Evolutionary conservation across 2,888 invertebrate genomes (phyloP).

Genomic region (Lacanobia wlatinum): DNA sequence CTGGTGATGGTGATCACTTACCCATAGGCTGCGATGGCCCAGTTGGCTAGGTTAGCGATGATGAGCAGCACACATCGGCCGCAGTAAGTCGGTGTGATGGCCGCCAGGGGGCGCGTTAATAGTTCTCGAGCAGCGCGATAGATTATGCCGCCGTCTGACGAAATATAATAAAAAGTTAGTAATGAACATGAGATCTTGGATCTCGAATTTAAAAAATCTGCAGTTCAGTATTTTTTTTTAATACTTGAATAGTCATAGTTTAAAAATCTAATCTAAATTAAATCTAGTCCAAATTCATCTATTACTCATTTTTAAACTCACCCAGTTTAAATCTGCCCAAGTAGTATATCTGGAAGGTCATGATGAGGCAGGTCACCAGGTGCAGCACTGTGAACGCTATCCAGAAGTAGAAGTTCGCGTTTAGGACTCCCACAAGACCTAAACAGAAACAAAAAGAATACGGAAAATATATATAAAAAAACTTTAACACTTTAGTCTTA

Average conservation of each 20-base stretch:
- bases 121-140: conserved; percentile 76
- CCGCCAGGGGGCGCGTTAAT: conserved; percentile 76
- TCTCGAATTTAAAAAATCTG: no score
- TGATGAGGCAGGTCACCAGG: conserved; percentile 92
- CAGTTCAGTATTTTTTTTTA: no score
- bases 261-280: no score
- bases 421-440: conserved; percentile 93
- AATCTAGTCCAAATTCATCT: no score
- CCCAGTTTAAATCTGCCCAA: conserved; percentile 93
- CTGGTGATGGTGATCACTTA: no score
- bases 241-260: no score
- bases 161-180: no score
- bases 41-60: conserved; percentile 92
- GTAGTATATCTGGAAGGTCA: conserved; percentile 94
- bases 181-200: no score
- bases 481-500: no score
- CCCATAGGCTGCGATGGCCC: conserved; percentile 93
- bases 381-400: conserved; percentile 93
- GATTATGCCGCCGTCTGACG: conserved; percentile 75
- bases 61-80: conserved; percentile 91
- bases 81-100: conserved; percentile 85
- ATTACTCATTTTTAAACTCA: conserved; percentile 79
- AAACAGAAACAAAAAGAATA: conserved; percentile 58
- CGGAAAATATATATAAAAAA: not conserved
- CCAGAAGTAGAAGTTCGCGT: conserved; percentile 94